Evolutionary conservation across 2,888 invertebrate species (phyloP).

Genomic region (Phortica okadai): DNA sequence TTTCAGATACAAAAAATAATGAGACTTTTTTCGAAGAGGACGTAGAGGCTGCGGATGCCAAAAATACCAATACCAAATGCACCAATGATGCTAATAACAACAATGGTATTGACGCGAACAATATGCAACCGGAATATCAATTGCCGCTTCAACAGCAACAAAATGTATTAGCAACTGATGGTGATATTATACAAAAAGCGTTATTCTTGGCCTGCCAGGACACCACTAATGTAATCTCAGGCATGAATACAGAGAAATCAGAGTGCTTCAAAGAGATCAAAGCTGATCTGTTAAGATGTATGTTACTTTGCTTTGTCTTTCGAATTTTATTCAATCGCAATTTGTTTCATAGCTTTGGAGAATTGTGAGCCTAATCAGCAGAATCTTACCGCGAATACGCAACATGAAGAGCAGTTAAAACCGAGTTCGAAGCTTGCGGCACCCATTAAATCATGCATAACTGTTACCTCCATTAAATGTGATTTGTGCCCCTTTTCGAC

Average conservation of each 20-base stretch:
- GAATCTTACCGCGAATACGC: neutral
- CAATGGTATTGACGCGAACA: neutral
- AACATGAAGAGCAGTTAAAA: neutral
- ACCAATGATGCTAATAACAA: neutral
- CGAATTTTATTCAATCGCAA: neutral
- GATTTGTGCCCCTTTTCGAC: conserved; percentile 46
- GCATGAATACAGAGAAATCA: neutral
- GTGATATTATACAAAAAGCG: conserved; percentile 21
- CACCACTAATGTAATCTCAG: neutral
- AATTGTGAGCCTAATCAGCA: neutral
- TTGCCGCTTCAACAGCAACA: neutral
- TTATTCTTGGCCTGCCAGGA: neutral
- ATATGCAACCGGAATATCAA: neutral
- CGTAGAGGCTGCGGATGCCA: neutral
- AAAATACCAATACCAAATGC: neutral
- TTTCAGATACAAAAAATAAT: conserved; percentile 62
- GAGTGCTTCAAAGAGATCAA: conserved; percentile 20
- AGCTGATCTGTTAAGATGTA: conserved; percentile 28
- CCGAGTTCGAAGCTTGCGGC: neutral
- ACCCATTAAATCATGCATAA: neutral
- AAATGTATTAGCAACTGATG: neutral
- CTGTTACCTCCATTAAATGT: conserved; percentile 28
- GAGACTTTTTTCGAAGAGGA: conserved; percentile 58
- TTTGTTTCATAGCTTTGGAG: neutral
- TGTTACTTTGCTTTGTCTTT: neutral